Base-by-base conservation (phyloP, 2,113 vertebrate species). In the Ia io region DNA sequence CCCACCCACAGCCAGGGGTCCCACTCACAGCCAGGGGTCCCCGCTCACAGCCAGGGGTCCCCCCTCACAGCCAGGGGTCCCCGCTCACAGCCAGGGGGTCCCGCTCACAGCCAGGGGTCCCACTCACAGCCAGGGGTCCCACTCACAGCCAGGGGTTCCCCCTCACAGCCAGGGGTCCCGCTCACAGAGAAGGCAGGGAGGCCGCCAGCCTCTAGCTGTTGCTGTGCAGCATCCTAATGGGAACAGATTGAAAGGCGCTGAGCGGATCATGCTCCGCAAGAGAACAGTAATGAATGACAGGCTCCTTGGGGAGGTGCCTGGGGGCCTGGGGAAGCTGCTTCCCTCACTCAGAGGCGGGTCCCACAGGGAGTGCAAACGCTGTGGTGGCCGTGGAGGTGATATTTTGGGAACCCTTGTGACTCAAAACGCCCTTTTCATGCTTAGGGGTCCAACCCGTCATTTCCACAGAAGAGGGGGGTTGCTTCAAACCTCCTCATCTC, bases 201-300 rank as follows among this genome's bases (percentile, higher is more conserved):
- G 82, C 17, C 20, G 79, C 76, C 30, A 7, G 53, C 25, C n/a
- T 86, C 44, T 93, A 78, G 85, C 74, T 83, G 59, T 10, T 30
- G 35, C 93, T 93, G 7, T 87, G 80, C 53, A 87, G 94, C 86
- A 91, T 49, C 49, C 87, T 97, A 35, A 4, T 91, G 94, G 80
- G 83, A 11, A 10, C 73, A 90, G 96, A 97, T 97, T 91, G 95
- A 6, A 40, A 82, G 90, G 87, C 42, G 42, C n/a, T 94, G 85
- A 67, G 90, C 84, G 95, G 91, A 92, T 96, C 89, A 93, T 17
- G 82, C 93, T 93, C 90, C 1, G 1, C 40, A 73, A 63, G n/a
- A 9, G 90, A 65, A 76, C 30, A 92, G 86, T 76, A 93, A 80
- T 71, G 76, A 94, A 63, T 67, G 73, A 79, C 71, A 9, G 2